phyloP scores from a whole-genome alignment of 2,888 invertebrate genomes.

The Shargacucullia verbasci region DNA sequence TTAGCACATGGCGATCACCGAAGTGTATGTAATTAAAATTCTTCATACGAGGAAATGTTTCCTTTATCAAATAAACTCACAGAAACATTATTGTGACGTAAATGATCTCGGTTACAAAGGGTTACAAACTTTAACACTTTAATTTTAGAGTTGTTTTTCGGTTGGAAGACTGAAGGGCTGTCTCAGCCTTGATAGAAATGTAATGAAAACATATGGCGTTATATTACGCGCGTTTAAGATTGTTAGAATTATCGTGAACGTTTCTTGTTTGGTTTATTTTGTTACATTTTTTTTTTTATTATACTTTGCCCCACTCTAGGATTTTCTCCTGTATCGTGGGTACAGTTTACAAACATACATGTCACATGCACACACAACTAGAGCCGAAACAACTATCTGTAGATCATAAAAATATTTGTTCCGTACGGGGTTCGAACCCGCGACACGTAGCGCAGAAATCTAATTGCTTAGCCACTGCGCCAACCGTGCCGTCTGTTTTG shows the following conservation, averaged over 20 bases:
- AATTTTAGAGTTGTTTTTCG: conserved; percentile 8
- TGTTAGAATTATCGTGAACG: conserved; percentile 18
- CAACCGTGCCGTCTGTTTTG: too few relatives aligned
- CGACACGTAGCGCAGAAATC: too few relatives aligned
- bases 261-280: conserved; percentile 9
- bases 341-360: too few relatives aligned
- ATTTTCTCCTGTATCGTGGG: too few relatives aligned
- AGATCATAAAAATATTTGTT: too few relatives aligned
- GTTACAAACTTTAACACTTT: conserved; percentile 11
- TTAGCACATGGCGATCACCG: conserved; percentile 30
- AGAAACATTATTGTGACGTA: conserved; percentile 21
- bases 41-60: conserved; percentile 38
- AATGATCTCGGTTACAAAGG: neutral
- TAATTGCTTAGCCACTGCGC: too few relatives aligned
- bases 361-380: too few relatives aligned
- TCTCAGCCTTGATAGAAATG: conserved; percentile 26
- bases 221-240: conserved; percentile 31
- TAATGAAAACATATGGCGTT: conserved; percentile 41
- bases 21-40: conserved; percentile 51
- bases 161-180: conserved; percentile 4
- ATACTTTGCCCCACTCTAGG: too few relatives aligned
- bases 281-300: conserved; percentile 6
- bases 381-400: too few relatives aligned
- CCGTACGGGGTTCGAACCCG: too few relatives aligned
- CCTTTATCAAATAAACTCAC: conserved; percentile 45